Evolutionary conservation across 2,888 invertebrate species (phyloP).

Genomic region (Apocheima hispidaria): DNA sequence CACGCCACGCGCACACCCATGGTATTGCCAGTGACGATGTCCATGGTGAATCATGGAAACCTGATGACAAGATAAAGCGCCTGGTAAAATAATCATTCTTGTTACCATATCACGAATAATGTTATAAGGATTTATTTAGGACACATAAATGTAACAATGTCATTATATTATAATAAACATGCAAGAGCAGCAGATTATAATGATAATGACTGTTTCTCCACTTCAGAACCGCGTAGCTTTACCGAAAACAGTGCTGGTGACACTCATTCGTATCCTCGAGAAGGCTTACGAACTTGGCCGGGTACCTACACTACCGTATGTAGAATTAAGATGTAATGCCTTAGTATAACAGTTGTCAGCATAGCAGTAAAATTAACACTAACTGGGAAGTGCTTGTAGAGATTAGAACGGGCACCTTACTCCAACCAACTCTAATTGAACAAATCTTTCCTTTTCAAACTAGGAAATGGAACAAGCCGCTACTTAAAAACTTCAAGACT

Average conservation of each 20-base stretch:
- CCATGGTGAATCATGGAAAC: conserved; percentile 38
- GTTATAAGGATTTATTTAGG: neutral
- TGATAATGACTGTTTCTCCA: too few species aligned
- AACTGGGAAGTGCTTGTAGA: neutral
- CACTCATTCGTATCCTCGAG: neutral
- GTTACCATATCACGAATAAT: neutral
- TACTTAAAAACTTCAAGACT: conserved; percentile 28
- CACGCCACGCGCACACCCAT: conserved; percentile 29
- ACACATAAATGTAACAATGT: too few species aligned
- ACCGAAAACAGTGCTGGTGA: too few species aligned
- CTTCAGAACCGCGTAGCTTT: too few species aligned
- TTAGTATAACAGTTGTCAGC: neutral
- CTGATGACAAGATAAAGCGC: conserved; percentile 27
- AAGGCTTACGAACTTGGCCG: too few species aligned
- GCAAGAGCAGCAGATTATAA: too few species aligned
- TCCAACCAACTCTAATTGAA: neutral
- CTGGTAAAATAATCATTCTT: conserved; percentile 14
- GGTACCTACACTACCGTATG: too few species aligned
- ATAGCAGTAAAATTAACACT: neutral
- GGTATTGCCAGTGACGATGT: conserved; percentile 43
- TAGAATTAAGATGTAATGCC: neutral
- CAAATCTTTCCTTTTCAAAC: conserved; percentile 7
- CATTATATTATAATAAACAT: too few species aligned
- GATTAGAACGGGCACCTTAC: neutral
- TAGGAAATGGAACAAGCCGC: conserved; percentile 14